Conservation (phyloP, 2,797 vertebrate species). For the Malacoraja senta region DNA sequence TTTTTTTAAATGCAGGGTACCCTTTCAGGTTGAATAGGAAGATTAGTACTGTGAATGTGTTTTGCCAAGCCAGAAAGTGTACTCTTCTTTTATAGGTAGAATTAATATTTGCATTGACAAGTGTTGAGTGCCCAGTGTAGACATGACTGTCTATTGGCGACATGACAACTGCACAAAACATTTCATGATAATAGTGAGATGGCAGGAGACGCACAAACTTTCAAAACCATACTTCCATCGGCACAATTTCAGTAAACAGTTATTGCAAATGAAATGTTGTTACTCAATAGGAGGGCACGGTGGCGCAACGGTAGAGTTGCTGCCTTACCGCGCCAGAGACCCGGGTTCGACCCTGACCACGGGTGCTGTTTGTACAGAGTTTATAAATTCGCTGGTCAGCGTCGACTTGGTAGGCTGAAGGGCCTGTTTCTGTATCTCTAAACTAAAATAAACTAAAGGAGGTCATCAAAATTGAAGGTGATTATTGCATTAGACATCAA, state of each 20-base stretch:
- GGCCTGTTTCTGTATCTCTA: too few relatives aligned
- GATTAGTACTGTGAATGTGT: not conserved
- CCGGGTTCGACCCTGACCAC: too few relatives aligned
- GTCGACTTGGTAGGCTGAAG: too few relatives aligned
- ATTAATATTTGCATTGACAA: slow-evolving; percentile 20
- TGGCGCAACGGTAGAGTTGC: too few relatives aligned
- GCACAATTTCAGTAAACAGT: not conserved
- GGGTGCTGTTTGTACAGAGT: too few relatives aligned
- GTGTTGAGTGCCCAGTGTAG: not conserved
- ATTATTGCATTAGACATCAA: not conserved
- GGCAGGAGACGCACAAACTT: not conserved
- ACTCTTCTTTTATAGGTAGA: not conserved
- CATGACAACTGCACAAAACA: not conserved
- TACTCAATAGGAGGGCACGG: not conserved
- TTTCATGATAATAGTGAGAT: not conserved
- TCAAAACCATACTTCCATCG: not conserved
- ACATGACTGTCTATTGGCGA: not conserved
- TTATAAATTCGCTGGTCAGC: too few relatives aligned
- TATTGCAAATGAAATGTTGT: not conserved
- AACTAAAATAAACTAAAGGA: too few relatives aligned
- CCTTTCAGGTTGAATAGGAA: too few relatives aligned
- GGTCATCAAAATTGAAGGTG: not conserved
- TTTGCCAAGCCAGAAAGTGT: not conserved
- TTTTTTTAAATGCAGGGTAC: too few relatives aligned
- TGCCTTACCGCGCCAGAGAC: too few relatives aligned